Evolutionary conservation across 2,113 vertebrate genomes (phyloP), one percentile per base, ranked within the genome.

Genomic region (Epinephelus moara): DNA sequence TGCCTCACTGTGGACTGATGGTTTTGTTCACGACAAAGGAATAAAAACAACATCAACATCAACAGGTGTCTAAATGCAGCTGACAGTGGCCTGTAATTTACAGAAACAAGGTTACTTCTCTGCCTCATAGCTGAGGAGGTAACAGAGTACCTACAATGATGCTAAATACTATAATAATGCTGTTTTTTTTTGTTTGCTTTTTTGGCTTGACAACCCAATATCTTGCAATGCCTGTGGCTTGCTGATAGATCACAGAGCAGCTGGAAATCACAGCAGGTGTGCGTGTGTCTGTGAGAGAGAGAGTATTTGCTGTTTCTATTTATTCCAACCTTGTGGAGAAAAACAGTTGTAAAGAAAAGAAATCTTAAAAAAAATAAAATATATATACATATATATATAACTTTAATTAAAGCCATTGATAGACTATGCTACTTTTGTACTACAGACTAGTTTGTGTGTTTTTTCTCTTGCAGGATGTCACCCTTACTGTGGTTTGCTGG

Each of bases 101-200:
- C 70, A 64, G 45, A 72, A 71, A 72, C 76, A 52, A 62, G 59
- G 73, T 69, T 75, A 71, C 33, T 23, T 85, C 73, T 79, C 27
- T 25, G 30, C 72, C 64, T 27, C 25, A n/a, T 59, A 60, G 33
- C n/a, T 56, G n/a, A 68, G 60, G 30, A 76, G 62, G 33, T 47
- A 67, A 55, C 4, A 4, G 9, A 10, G 4, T 57, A 25, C 23
- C 60, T 62, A 40, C 61, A 73, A 69, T 85, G 49, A 85, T 50
- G 72, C 12, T 80, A 75, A 88, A 64, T 49, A 71, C 73, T 56
- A 53, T 82, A 80, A 74, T 76, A 25, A 55, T 69, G 50, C 8
- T 19, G 57, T 17, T 60, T 57, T 83, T 59, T 11, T 68, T 64
- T 70, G 30, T 55, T 82, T 73, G 12, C 15, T 33, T 61, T 47